Conservation (phyloP, 2,888 invertebrate genomes). For the Odontocerum albicorne region DNA sequence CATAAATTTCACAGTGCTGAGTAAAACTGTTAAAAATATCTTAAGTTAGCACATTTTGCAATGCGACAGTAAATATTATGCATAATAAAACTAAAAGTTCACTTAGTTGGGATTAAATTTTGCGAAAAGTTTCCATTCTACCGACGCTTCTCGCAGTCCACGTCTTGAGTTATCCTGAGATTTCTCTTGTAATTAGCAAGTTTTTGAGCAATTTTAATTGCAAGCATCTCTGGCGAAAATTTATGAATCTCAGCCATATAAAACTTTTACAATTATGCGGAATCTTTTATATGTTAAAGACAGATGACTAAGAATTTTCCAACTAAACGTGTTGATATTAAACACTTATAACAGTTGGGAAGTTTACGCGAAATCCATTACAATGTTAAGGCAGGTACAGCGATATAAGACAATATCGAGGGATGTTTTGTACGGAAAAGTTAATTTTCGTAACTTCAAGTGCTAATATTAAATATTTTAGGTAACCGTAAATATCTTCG, state of each 20-base stretch:
- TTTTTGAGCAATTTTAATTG: slow-evolving; percentile 29
- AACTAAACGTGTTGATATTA: too few species aligned
- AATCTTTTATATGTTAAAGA: neutral
- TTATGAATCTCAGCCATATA: slow-evolving; percentile 11
- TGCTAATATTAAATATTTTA: too few species aligned
- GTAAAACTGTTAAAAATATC: neutral
- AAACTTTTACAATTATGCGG: slow-evolving; percentile 14
- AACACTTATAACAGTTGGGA: too few species aligned
- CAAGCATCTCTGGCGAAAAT: slow-evolving; percentile 12
- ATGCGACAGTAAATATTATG: neutral
- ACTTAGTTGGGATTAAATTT: slow-evolving; percentile 15
- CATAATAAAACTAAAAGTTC: slow-evolving; percentile 8
- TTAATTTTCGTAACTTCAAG: too few species aligned
- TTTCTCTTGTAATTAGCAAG: slow-evolving; percentile 33
- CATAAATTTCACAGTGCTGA: neutral
- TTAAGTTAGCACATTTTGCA: neutral
- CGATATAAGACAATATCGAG: too few species aligned
- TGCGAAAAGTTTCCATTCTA: neutral
- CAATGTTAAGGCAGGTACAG: too few species aligned
- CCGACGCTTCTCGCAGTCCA: slow-evolving; percentile 1
- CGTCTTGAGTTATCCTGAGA: neutral
- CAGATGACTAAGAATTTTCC: too few species aligned
- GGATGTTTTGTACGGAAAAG: too few species aligned
- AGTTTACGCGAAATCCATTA: too few species aligned
- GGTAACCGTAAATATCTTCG: too few species aligned